Percentiles rank a stretch among this genome's conserved stretches.
phyloP scores from a whole-genome alignment of 1,140 invertebrate species.

The Drosophila leontia region DNA sequence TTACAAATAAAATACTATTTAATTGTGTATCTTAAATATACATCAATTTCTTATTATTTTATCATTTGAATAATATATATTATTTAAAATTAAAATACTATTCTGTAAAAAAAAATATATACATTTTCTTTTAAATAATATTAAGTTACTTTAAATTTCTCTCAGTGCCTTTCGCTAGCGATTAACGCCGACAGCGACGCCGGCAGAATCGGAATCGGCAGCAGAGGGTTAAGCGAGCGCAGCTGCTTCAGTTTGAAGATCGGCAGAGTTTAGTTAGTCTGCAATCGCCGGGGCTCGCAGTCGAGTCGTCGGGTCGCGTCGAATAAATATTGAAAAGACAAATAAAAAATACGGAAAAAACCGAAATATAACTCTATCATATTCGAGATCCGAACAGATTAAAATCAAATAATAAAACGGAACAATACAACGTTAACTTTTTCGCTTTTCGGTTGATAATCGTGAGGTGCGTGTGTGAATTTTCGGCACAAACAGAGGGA shows the following conservation, averaged over 20 bases:
- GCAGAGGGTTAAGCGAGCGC: slow-evolving; percentile 71
- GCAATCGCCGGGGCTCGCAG: slow-evolving; percentile 72
- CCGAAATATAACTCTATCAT: background rate
- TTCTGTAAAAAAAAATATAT: background rate
- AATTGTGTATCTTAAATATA: too few species aligned
- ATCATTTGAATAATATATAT: too few species aligned
- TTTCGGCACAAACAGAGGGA: slow-evolving; percentile 18
- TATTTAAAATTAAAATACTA: background rate
- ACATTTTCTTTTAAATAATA: too few species aligned
- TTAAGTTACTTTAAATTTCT: background rate
- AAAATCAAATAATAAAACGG: slow-evolving; percentile 40
- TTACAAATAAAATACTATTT: too few species aligned
- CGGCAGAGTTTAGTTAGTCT: slow-evolving; percentile 76
- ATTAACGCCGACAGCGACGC: slow-evolving; percentile 25
- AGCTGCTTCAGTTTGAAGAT: slow-evolving; percentile 71
- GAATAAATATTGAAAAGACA: slow-evolving; percentile 10
- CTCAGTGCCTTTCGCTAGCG: slow-evolving; percentile 18
- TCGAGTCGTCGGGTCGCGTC: slow-evolving; percentile 52
- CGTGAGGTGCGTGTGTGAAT: slow-evolving; percentile 32
- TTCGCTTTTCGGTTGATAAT: slow-evolving; percentile 36
- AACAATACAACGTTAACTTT: slow-evolving; percentile 10
- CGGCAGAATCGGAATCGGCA: slow-evolving; percentile 26
- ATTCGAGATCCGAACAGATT: slow-evolving; percentile 10
- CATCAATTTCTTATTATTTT: too few species aligned
- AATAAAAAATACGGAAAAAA: slow-evolving; percentile 14